Conservation (phyloP, 2,797 vertebrate species). For the Neopelma chrysocephalum region DNA sequence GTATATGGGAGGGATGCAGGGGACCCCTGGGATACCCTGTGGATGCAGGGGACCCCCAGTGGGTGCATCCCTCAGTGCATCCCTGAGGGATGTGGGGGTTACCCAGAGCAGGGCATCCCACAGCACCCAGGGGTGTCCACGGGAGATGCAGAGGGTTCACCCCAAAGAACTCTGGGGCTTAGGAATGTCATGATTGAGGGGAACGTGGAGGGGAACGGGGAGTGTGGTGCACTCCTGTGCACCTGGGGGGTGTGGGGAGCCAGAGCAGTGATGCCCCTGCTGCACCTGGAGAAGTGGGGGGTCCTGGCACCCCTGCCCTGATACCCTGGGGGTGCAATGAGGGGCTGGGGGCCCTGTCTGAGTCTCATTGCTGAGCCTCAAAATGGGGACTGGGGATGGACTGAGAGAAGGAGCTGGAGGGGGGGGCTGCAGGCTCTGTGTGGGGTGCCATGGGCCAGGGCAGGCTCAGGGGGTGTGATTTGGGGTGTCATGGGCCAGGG, state of each 20-base stretch:
- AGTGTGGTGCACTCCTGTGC: too few species aligned
- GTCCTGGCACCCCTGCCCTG: background rate
- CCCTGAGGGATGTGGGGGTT: background rate
- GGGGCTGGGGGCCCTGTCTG: background rate
- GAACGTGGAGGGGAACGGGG: background rate
- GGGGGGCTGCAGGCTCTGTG: background rate
- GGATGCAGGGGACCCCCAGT: too few species aligned
- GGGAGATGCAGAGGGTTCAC: background rate
- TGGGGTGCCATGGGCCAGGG: background rate
- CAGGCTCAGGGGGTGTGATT: too few species aligned
- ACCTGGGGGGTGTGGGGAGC: rapidly evolving
- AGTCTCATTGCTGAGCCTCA: background rate
- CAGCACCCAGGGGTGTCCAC: too few species aligned
- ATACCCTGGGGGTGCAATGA: rapidly evolving
- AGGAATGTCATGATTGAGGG: rapidly evolving
- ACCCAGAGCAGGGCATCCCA: background rate
- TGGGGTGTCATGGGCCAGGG: background rate
- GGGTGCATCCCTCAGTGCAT: background rate
- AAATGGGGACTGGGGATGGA: background rate
- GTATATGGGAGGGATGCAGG: rapidly evolving
- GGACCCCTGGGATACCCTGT: background rate
- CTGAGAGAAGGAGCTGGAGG: background rate
- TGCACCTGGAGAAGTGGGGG: background rate
- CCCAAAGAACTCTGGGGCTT: background rate
- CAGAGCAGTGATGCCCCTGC: background rate